Base-by-base conservation (phyloP, 2,888 invertebrate species). In the Tanypteryx hageni region DNA sequence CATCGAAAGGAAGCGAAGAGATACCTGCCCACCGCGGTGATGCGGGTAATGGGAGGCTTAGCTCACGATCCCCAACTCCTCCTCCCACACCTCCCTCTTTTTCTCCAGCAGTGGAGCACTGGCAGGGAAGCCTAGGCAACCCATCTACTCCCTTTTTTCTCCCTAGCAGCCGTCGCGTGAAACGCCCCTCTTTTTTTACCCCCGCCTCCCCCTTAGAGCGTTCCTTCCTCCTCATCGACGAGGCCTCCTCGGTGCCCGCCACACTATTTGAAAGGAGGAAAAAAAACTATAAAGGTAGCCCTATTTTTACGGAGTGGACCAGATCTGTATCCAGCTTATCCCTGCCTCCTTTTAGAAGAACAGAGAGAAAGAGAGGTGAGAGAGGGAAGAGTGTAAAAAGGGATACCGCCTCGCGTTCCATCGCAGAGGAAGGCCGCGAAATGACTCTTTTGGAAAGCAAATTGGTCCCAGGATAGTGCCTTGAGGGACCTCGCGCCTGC, bases 371-470 rank as follows among this genome's bases (percentile, higher is more conserved):
- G 4, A 18, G n/a, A 5, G 64, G 56, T 3, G 56, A 83, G 11
- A 57, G 10, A 2, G 58, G 27, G 61, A 64, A 18, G 44, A 44
- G 18, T 18, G 89, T 61, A 68, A 44, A 44, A 64, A 64, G 64
- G 89, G n/a, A 76, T 76, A 76, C 76, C 76, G 76, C 76, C 76
- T n/a, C 68, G 68, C 18, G 68, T 68, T 68, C 68, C 68, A 68
- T 68, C 1, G 68, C n/a, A n/a, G 64, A 89, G 89, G 89, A 27
- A 31, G 89, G 31, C 64, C 44, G 89, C 68, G 89, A 89, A 89
- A 89, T 89, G 89, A 89, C 89, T 89, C 89, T 89, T 89, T 89
- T 89, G 89, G 89, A 64, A 68, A 89, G 68, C 89, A 89, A 89
- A 89, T 89, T 89, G 89, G 89, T 89, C 89, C 89, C 31, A 44